These are phyloP conservation scores for Natrix natrix DNA, from an alignment of 2,797 vertebrate species.

Conservation along the genomic window DNA sequence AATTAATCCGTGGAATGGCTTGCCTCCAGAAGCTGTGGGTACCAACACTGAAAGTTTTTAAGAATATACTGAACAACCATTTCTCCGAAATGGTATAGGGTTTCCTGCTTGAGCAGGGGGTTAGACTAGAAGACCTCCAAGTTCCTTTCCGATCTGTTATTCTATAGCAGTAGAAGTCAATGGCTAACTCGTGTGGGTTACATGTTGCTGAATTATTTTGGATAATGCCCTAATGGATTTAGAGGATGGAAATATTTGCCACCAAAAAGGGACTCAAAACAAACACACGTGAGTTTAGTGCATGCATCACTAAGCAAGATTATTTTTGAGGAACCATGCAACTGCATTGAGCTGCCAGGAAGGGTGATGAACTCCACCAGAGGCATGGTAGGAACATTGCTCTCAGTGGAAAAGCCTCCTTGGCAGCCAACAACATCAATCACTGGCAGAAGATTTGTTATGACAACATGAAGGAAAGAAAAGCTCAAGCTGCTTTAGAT, in stretches of 20 bases:
- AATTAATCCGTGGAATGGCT: not conserved
- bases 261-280: slow-evolving; percentile 2
- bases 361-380: slow-evolving; percentile 18
- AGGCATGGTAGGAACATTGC: slow-evolving; percentile 30
- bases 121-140: not conserved
- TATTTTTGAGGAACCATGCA: slow-evolving; percentile 16
- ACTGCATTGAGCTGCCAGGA: slow-evolving; percentile 16
- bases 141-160: not conserved
- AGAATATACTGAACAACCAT: not conserved
- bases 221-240: not conserved
- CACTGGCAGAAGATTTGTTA: slow-evolving; percentile 34
- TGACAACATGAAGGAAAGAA: slow-evolving; percentile 30
- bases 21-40: not conserved
- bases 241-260: not conserved
- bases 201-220: not conserved
- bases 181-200: not conserved
- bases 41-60: not conserved
- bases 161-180: not conserved
- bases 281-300: not conserved
- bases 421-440: slow-evolving; percentile 31
- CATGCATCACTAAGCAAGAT: slow-evolving; percentile 5
- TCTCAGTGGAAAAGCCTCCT: slow-evolving; percentile 27
- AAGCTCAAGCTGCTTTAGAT: not conserved
- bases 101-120: not conserved
- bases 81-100: not conserved